Evolutionary conservation across 2,888 invertebrate species (phyloP).

Genomic region (Lissonota sp.): DNA sequence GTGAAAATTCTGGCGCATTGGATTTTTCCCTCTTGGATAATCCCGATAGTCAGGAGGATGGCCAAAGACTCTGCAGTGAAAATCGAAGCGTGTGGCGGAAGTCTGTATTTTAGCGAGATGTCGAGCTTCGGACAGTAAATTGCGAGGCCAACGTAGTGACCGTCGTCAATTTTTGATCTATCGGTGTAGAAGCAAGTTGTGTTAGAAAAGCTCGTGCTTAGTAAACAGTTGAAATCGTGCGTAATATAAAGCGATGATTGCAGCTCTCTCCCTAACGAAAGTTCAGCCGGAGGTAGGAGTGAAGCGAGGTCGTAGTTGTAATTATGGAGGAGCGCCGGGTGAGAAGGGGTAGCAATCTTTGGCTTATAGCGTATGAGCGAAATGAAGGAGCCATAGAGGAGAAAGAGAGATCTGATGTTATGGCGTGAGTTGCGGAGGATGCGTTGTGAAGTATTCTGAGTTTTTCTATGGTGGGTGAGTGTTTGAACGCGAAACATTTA

Average conservation of each 20-base stretch:
- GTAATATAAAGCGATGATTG: background rate
- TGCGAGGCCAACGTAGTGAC: background rate
- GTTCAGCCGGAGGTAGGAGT: background rate
- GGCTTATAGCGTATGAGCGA: background rate
- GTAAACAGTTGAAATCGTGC: background rate
- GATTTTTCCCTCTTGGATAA: background rate
- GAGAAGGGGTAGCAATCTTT: background rate
- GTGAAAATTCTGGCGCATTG: slow-evolving; percentile 2
- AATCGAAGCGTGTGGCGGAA: slow-evolving; percentile 3
- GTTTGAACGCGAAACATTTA: background rate
- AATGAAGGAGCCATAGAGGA: background rate
- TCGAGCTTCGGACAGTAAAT: background rate
- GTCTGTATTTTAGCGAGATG: background rate
- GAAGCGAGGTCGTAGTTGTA: background rate
- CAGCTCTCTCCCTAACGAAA: background rate
- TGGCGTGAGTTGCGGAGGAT: background rate
- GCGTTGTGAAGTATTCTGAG: background rate
- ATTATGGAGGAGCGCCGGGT: background rate
- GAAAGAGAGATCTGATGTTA: background rate
- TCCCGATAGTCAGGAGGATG: slow-evolving; percentile 13
- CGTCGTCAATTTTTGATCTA: background rate
- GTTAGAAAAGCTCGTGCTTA: background rate
- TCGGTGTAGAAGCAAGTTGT: slow-evolving; percentile 12
- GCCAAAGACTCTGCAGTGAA: slow-evolving; percentile 38
- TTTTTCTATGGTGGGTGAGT: background rate